phyloP scores from a whole-genome alignment of 2,797 vertebrate genomes.

The Danio aesculapii region DNA sequence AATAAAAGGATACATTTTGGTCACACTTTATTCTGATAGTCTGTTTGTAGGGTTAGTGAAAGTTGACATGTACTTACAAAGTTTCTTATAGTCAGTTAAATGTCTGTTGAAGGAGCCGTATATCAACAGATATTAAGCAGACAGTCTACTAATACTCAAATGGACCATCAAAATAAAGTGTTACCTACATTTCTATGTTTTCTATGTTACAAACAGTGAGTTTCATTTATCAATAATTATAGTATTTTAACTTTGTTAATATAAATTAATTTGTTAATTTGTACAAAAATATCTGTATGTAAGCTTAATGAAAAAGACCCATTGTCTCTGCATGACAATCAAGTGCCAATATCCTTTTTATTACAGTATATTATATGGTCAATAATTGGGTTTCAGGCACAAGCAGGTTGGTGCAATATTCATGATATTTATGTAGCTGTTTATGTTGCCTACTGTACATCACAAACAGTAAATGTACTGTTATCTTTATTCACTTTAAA shows the following conservation, averaged over 20 bases:
- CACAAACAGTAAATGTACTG: neutral
- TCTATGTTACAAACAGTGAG: neutral
- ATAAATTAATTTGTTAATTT: neutral
- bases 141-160: no score
- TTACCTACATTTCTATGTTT: no score
- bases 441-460: neutral
- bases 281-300: neutral
- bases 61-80: no score
- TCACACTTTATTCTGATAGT: no score
- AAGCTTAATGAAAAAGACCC: neutral
- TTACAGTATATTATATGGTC: neutral
- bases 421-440: neutral
- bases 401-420: neutral
- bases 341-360: neutral
- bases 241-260: neutral
- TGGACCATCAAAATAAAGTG: no score
- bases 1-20: neutral
- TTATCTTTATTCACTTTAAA: no score
- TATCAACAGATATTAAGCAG: no score
- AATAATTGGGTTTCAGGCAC: neutral
- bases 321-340: neutral
- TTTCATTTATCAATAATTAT: neutral
- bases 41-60: no score
- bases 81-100: no score
- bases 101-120: no score